Base-by-base conservation (phyloP, 1,140 invertebrate genomes). In the Neodiprion virginianus region DNA sequence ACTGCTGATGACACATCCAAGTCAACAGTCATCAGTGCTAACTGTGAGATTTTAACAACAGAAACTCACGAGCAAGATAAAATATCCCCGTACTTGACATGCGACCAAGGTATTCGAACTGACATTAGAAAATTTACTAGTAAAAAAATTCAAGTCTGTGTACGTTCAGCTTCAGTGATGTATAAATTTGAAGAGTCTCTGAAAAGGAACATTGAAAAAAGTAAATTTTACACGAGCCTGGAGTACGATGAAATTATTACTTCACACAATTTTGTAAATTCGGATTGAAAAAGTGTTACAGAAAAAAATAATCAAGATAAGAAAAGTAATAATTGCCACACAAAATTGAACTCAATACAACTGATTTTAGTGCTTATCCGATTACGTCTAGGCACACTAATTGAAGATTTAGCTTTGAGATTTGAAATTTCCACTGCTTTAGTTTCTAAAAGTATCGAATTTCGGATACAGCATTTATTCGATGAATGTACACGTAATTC, bases 401-500 rank as follows among this genome's bases (percentile, higher is more conserved):
- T 17, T 17, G 17, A 17, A 17, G 17, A 17, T 17, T 17, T 17
- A 17, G 17, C 17, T 17, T 77, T 49, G 23, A 74, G 74, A 48
- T 78, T 78, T 69, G 21, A 73, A 23, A 48, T 74, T 48, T 76
- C 74, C 7, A 53, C 48, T 47, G 71, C 53, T 12, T 21, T 23
- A n/a, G 48, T 77, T 8, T 68, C 71, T n/a, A 73, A 75, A 72
- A 78, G 67, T 17, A 23, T 72, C 12, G 74, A 68, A 49, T 75
- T 66, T 17, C 75, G 74, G 74, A 75, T 77, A 53, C 65, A 77
- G 8, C 74, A 74, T 71, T 72, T 80, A 53, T 74, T 68, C 48
- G 66, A 77, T 53, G 66, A 79, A 75, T 78, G 76, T 47, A 73
- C 67, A 66, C 48, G 17, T 2, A 40, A 75, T 40, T 72, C 74